A percentile compares a stretch with the other conserved stretches of the same genome.
Conservation (phyloP, 2,113 vertebrate genomes). For the Nesoenas mayeri region DNA sequence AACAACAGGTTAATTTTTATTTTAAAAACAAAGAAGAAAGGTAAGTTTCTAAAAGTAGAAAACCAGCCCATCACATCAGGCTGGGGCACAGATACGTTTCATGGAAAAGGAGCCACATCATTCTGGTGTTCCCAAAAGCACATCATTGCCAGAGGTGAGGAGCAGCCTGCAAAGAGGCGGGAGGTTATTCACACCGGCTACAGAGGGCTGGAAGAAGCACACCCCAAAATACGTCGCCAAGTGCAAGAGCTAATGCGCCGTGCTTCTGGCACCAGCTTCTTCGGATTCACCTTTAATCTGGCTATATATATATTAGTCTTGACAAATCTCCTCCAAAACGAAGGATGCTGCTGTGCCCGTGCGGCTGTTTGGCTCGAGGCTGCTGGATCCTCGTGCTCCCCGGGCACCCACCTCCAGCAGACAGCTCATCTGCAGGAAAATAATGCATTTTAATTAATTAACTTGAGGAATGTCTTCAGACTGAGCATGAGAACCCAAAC, state of each 20-base stretch:
- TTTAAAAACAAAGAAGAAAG: background rate
- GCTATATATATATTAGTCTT: accelerated
- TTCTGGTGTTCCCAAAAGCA: accelerated
- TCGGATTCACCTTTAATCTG: background rate
- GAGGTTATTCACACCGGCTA: background rate
- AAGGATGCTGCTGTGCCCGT: accelerated
- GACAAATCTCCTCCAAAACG: background rate
- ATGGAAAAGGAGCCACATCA: background rate
- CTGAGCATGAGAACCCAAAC: background rate
- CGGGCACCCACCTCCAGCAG: background rate
- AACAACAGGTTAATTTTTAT: background rate
- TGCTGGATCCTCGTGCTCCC: background rate
- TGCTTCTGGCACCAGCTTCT: background rate
- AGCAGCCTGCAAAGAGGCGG: background rate
- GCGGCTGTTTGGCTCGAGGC: background rate
- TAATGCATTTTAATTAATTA: background rate
- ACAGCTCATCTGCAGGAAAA: background rate
- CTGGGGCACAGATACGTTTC: accelerated
- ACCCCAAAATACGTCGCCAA: background rate
- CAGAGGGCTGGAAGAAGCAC: background rate
- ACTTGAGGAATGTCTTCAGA: background rate
- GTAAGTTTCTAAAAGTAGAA: background rate
- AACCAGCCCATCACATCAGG: background rate
- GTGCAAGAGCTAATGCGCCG: background rate
- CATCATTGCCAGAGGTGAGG: background rate